Base-by-base conservation (phyloP, 2,797 vertebrate species). In the Oceanodroma leucorhoa region DNA sequence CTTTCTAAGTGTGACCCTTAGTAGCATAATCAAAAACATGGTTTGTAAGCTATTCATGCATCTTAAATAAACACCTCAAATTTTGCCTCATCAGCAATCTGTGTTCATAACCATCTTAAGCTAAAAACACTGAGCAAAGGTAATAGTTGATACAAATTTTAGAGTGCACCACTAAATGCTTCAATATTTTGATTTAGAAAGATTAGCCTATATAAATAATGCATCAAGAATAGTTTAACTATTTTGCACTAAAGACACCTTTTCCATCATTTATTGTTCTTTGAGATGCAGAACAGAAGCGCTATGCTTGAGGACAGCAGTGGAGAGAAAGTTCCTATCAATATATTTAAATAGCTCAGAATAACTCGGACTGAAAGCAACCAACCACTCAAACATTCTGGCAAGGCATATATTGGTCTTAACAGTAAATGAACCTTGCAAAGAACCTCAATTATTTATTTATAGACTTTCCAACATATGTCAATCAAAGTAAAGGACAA, bases 381-480 rank as follows among this genome's bases (percentile, higher is more conserved):
- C 40, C 40, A 82, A 82, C 66, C 51, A 76, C 77, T 95, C 83
- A 78, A 81, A 88, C 41, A 40, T 34, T 92, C 60, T 83, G 64
- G 30, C 34, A 85, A 87, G 69, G 41, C 61, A 75, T 19, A 72
- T 73, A 84, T 70, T 84, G 53, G 67, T 64, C 71, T 92, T 88
- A 94, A 72, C 69, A 81, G 46, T 82, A 96, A 96, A 92, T 81
- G 72, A 95, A 91, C 86, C 65, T 91, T 92, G 75, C 73, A 70
- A 76, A 88, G 55, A 90, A 84, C 77, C 82, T 83, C 54, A 76
- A 72, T 94, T 93, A 91, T 94, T 95, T 94, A 95, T 96, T 94
- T 86, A 96, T 83, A 83, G 82, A 87, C 77, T 93, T 90, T 71
- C 48, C 76, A 94, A 85, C 65, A 46, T 32, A 43, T 10, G 82